Base-by-base conservation (phyloP, 2,797 vertebrate species). In the Urophycis tenuis region DNA sequence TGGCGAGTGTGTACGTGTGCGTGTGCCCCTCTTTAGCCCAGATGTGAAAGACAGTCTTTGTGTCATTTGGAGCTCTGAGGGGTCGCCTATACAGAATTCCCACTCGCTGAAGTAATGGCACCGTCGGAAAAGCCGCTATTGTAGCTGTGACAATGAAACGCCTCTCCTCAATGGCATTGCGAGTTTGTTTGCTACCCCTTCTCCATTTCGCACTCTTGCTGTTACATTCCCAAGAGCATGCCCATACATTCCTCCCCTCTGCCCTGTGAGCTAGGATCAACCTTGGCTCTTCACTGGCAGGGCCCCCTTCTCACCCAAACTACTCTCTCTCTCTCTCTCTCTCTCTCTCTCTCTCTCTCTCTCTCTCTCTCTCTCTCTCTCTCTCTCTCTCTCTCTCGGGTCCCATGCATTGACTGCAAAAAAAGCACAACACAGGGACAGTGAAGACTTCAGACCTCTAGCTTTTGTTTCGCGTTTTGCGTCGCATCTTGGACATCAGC, bases 61-160 rank as follows among this genome's bases (percentile, higher is more conserved):
- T 73, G 80, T 90, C 90, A 85, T 83, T 91, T 83, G 85, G 89
- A 92, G 87, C 90, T 92, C 83, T 10, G 85, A 92, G 86, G 91
- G 93, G 93, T 95, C 92, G 93, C 91, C 92, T 93, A 92, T 93
- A 92, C 92, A 91, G 90, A 96, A 98, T 97, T 97, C 96, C 92
- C 96, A 91, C 93, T 91, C 90, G 93, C 94, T 97, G 96, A 97
- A 97, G 96, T 98, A 96, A 98, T 96, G 93, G 92, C 92, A 93
- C 90, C 89, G 89, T 93, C 32, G 92, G 93, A 92, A 93, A 93
- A 92, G 94, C 92, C 88, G 87, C 92, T 94, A 94, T 94, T 94
- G 93, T 94, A 89, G 92, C 93, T 92, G 84, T 89, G 92, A 94
- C 93, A 94, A 94, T 94, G 93, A 92, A 93, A 92, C 90, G 92